Percentiles rank a stretch among this genome's conserved stretches.
phyloP scores from a whole-genome alignment of 2,888 invertebrate genomes.

The Conistra vaccinii region DNA sequence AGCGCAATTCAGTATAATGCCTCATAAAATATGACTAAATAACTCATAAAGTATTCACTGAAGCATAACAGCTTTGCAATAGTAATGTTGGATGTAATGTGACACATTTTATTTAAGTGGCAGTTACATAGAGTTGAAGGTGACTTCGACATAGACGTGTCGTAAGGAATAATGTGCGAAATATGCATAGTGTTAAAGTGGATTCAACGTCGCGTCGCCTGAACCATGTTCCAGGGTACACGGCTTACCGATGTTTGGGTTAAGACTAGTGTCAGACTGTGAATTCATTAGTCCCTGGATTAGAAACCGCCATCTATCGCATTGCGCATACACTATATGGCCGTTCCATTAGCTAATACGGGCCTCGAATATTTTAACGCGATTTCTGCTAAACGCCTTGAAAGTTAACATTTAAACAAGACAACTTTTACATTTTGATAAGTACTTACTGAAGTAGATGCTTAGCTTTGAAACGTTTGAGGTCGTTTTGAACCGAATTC shows the following conservation, averaged over 20 bases:
- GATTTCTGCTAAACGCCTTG: constrained; percentile 39
- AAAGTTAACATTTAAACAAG: constrained; percentile 50
- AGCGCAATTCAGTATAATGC: constrained; percentile 69
- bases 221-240: constrained; percentile 37
- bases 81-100: constrained; percentile 70
- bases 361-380: constrained; percentile 17
- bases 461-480: constrained; percentile 46
- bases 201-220: constrained; percentile 44
- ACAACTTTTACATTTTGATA: constrained; percentile 56
- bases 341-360: constrained; percentile 16
- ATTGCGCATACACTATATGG: constrained; percentile 26
- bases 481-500: constrained; percentile 33
- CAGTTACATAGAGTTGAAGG: constrained; percentile 70
- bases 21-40: constrained; percentile 75
- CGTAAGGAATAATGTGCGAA: constrained; percentile 56
- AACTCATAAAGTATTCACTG: constrained; percentile 77
- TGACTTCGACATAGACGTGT: constrained; percentile 60
- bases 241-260: constrained; percentile 37
- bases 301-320: constrained; percentile 33
- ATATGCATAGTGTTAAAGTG: constrained; percentile 58
- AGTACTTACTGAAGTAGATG: constrained; percentile 43
- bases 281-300: constrained; percentile 31
- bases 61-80: constrained; percentile 70
- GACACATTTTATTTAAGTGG: constrained; percentile 78
- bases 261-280: constrained; percentile 32